Conservation (phyloP, 2,888 invertebrate genomes). For the Acanthosepion lycidas region DNA sequence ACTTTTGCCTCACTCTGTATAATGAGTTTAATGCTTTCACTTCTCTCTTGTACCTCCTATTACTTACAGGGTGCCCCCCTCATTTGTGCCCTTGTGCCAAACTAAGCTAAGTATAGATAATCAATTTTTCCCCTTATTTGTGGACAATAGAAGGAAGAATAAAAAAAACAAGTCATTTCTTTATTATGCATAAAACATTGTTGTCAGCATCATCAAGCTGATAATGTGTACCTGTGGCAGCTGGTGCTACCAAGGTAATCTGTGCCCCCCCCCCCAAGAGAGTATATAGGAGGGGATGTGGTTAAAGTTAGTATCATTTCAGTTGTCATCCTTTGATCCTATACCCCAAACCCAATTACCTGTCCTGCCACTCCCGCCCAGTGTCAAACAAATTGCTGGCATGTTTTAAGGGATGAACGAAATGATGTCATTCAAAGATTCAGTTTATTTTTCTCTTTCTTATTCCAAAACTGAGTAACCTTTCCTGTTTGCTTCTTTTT, state of each 20-base stretch:
- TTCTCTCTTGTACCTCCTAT: too few species aligned
- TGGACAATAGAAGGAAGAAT: too few species aligned
- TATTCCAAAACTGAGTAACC: neutral
- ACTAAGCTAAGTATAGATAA: too few species aligned
- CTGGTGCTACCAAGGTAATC: neutral
- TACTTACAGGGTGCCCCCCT: too few species aligned
- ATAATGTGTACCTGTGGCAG: neutral
- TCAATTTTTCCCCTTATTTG: too few species aligned
- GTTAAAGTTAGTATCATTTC: neutral
- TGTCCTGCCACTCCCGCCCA: neutral
- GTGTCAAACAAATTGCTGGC: neutral
- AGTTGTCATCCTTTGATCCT: slow-evolving; percentile 33
- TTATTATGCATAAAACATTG: neutral
- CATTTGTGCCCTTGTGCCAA: too few species aligned
- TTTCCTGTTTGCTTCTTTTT: too few species aligned
- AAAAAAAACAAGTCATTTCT: too few species aligned
- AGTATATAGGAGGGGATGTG: neutral
- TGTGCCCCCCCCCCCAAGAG: neutral
- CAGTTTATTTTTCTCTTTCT: neutral
- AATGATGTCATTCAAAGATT: neutral
- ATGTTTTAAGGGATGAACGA: neutral
- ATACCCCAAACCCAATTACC: neutral
- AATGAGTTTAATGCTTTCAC: too few species aligned
- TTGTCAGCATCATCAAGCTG: neutral
- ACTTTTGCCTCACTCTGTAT: too few species aligned